A percentile compares a stretch with the other conserved stretches of the same genome.
Conservation (phyloP, 2,888 invertebrate genomes). For the Cylloceria caligata region DNA sequence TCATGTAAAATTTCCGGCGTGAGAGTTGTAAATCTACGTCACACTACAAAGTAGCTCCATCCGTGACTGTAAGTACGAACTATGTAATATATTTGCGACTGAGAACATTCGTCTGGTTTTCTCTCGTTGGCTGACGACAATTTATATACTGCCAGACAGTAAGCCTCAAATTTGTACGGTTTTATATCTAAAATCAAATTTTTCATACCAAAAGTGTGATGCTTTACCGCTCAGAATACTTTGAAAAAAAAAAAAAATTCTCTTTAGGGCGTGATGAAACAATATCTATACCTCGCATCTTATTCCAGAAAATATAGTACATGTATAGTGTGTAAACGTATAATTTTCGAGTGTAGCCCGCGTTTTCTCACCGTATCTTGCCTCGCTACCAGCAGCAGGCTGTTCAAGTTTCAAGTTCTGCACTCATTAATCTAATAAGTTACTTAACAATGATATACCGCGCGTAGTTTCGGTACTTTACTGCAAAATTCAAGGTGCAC, state of each 20-base stretch:
- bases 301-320: slow-evolving; percentile 26
- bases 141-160: slow-evolving; percentile 54
- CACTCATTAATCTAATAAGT: slow-evolving; percentile 53
- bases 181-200: slow-evolving; percentile 54
- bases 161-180: slow-evolving; percentile 61
- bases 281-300: slow-evolving; percentile 10
- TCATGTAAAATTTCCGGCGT: slow-evolving; percentile 58
- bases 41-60: slow-evolving; percentile 40
- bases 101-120: slow-evolving; percentile 39
- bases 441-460: slow-evolving; percentile 49
- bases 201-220: slow-evolving; percentile 30
- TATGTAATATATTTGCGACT: slow-evolving; percentile 60
- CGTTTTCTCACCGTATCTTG: slow-evolving; percentile 27
- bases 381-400: background rate
- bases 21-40: slow-evolving; percentile 63
- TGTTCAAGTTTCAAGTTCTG: slow-evolving; percentile 49
- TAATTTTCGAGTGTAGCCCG: slow-evolving; percentile 39
- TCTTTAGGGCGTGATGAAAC: background rate
- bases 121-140: slow-evolving; percentile 37
- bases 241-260: slow-evolving; percentile 20
- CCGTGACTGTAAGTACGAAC: slow-evolving; percentile 33
- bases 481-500: slow-evolving; percentile 7
- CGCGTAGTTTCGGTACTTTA: slow-evolving; percentile 25
- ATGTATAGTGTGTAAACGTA: slow-evolving; percentile 20
- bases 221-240: background rate